Percentiles rank a stretch among this genome's conserved stretches.
These are phyloP conservation scores for Cinclus cinclus DNA, from an alignment of 2,113 vertebrate genomes.

Conservation along the genomic window DNA sequence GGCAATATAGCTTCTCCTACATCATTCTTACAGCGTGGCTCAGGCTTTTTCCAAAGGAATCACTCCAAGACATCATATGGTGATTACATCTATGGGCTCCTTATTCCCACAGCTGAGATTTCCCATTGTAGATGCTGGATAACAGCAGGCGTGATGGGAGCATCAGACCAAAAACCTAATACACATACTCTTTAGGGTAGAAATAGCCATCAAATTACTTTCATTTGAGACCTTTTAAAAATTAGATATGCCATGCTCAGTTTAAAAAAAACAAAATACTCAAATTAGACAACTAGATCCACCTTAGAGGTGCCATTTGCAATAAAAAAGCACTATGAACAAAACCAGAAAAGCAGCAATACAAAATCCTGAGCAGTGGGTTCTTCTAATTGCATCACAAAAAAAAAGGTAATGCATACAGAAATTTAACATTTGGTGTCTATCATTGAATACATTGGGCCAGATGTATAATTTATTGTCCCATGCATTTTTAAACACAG, in stretches of 20 bases:
- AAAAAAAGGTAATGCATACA: neutral
- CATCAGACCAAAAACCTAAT: neutral
- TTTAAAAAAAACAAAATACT: neutral
- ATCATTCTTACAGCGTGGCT: neutral
- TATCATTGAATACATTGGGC: neutral
- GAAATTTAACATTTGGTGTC: neutral
- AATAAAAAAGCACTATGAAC: neutral
- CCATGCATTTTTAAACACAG: conserved; percentile 41
- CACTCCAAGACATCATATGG: neutral
- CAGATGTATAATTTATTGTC: conserved; percentile 17
- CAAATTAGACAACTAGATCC: neutral
- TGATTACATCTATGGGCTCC: neutral
- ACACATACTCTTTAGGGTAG: neutral
- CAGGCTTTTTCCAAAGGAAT: neutral
- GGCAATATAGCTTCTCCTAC: neutral
- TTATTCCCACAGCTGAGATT: neutral
- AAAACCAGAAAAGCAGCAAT: neutral
- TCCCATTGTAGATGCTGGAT: neutral
- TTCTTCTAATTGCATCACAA: neutral
- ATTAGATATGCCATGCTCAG: neutral
- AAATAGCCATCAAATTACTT: neutral
- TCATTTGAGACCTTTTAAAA: neutral
- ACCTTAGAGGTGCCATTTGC: neutral
- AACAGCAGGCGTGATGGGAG: neutral
- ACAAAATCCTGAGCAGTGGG: neutral